Conservation (phyloP, 64 coral and sea anemone species). For the Dendronephthya gigantea region DNA sequence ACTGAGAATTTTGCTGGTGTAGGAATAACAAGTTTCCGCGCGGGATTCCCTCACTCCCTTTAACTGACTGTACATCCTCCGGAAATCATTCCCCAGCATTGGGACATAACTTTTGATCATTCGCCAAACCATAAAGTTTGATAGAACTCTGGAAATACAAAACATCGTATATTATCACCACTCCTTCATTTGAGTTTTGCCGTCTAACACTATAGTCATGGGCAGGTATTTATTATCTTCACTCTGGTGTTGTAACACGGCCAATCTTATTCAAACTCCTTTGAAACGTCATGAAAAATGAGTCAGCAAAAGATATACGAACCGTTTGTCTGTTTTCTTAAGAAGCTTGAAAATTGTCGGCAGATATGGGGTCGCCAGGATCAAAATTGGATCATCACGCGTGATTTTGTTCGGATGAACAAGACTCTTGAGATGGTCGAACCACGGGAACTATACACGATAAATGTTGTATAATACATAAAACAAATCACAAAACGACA, state of each 20-base stretch:
- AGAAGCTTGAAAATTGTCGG: slow-evolving; percentile 46
- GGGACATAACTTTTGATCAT: slow-evolving; percentile 73
- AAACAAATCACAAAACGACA: background rate
- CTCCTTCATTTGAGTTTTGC: too few species aligned
- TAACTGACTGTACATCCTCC: slow-evolving; percentile 44
- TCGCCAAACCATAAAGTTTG: slow-evolving; percentile 89
- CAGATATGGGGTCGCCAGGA: slow-evolving; percentile 50
- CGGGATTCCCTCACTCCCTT: slow-evolving; percentile 46
- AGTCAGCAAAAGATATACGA: background rate
- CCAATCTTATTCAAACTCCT: too few species aligned
- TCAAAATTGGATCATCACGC: slow-evolving; percentile 25
- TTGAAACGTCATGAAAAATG: background rate
- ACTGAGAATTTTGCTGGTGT: slow-evolving; percentile 71
- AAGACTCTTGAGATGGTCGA: slow-evolving; percentile 35
- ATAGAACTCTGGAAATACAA: slow-evolving; percentile 35
- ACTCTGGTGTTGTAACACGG: too few species aligned
- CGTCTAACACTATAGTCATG: too few species aligned
- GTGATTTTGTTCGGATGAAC: slow-evolving; percentile 26
- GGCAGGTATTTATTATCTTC: too few species aligned
- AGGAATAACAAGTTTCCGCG: slow-evolving; percentile 62
- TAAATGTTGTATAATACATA: background rate
- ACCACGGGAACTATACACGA: slow-evolving; percentile 65
- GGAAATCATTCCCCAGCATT: slow-evolving; percentile 54
- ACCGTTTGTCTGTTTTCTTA: slow-evolving; percentile 50
- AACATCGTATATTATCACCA: background rate